A percentile compares a stretch with the other conserved stretches of the same genome.
Evolutionary conservation across 1,140 invertebrate genomes (phyloP).

Genomic region (Drosophila kanapiae): DNA sequence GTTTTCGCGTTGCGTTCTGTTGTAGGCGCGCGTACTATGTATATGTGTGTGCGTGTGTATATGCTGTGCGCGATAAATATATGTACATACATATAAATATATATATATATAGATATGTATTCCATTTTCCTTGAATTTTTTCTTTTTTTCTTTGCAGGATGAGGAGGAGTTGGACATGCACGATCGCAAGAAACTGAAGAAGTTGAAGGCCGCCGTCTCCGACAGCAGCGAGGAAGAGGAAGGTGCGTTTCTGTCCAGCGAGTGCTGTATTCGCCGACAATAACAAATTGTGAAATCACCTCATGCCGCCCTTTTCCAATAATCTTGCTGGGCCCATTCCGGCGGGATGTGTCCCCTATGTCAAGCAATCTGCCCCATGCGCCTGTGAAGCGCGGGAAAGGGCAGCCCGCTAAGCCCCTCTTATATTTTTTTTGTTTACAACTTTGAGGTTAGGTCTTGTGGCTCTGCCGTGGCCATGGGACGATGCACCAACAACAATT

Average conservation of each 20-base stretch:
- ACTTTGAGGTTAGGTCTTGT: conserved; percentile 72
- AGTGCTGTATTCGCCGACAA: conserved; percentile 12
- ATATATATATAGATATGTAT: conserved; percentile 22
- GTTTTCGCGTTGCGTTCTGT: conserved; percentile 39
- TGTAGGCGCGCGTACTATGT: conserved; percentile 35
- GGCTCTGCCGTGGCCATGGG: conserved; percentile 40
- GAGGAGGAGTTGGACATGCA: conserved; percentile 88
- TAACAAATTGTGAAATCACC: conserved; percentile 9
- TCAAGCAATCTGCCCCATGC: background rate
- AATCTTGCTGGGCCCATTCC: background rate
- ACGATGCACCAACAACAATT: conserved; percentile 8
- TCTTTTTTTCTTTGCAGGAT: conserved; percentile 84
- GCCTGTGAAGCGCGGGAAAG: background rate
- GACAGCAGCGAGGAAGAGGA: conserved; percentile 89
- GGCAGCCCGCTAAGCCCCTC: background rate
- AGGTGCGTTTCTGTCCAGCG: conserved; percentile 75
- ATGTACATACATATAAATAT: background rate
- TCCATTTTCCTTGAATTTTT: conserved; percentile 35
- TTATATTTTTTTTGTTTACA: conserved; percentile 56
- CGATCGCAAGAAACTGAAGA: conserved; percentile 89
- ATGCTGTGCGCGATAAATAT: conserved; percentile 13
- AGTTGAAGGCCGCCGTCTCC: conserved; percentile 88
- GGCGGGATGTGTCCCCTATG: background rate
- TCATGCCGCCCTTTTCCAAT: background rate
- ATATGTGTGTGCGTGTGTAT: conserved; percentile 24